Base-by-base conservation (phyloP, 30 jellyfish, hydroid and myxozoan species). In the Turritopsis dohrnii region DNA sequence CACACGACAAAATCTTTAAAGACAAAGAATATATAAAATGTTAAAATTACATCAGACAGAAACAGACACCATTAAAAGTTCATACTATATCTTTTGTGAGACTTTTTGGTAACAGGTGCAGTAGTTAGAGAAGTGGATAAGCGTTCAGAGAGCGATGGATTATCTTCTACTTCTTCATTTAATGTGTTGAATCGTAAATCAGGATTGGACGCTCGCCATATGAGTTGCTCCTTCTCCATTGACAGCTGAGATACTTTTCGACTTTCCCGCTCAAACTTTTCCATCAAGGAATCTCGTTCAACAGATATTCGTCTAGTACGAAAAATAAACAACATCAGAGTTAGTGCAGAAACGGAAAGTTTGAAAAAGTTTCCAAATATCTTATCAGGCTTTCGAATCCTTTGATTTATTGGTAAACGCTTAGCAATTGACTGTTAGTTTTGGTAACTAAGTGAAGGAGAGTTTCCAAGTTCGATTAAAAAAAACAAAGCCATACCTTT, bases 151-250 rank as follows among this genome's bases (percentile, higher is more conserved):
- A 81, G 20, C 53, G 87, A 65, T 21, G 79, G 52, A 74, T 27
- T 21, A 22, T 74, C 83, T 22, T 80, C 87, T 21, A 31, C 87
- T 80, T 52, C 87, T 19, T 65, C 87, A 16, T 80, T 53, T 22
- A 80, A 52, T 22, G 29, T 27, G 84, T 53, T 65, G 82, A 89
- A 29, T 52, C 83, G 80, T 52, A 85, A 31, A 52, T 86, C 95
- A 24, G 96, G 71, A 53, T 91, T 91, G 8, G 96, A 83, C 7
- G 90, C 91, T n/a, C 84, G 90, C 99, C 99, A 94, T 87, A 94
- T 79, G 0, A 94, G 95, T 83, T 94, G 96, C 71, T 94, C 99
- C 52, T 94, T 94, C 53, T 94, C 99, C 99, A 94, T 94, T 65
- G 99, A 94, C 65, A 94, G 79, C 5, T 92, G 96, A 21, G 89